These are phyloP conservation scores for Brienomyrus brachyistius DNA, from an alignment of 2,113 vertebrate species.

Conservation along the genomic window DNA sequence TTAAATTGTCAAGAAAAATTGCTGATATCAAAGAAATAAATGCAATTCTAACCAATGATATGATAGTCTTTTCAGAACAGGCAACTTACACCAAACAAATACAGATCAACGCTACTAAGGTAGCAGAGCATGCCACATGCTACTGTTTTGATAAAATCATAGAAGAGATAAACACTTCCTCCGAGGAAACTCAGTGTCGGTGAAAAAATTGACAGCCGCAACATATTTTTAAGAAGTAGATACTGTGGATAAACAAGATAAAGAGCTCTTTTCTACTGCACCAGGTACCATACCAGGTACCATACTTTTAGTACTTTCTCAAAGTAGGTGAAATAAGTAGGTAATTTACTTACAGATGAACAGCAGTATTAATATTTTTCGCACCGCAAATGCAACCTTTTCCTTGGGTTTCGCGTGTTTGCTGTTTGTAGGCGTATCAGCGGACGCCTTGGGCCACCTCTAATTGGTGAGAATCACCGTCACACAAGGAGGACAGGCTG, in stretches of 20 bases:
- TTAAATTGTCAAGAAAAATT: background rate
- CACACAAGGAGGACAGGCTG: too few species aligned
- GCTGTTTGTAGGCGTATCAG: too few species aligned
- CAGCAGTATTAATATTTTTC: too few species aligned
- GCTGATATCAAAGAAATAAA: background rate
- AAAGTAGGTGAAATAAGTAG: too few species aligned
- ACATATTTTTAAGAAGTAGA: background rate
- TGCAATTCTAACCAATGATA: background rate
- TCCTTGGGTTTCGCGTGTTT: too few species aligned
- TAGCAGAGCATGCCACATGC: background rate
- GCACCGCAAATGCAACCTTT: too few species aligned
- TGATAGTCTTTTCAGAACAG: background rate
- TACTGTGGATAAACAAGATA: background rate
- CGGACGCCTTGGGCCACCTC: too few species aligned
- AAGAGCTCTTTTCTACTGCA: background rate
- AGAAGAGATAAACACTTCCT: background rate
- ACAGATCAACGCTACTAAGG: background rate
- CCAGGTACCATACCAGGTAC: too few species aligned
- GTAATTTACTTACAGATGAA: too few species aligned
- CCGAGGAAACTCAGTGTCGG: background rate
- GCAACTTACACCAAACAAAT: background rate
- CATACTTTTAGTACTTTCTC: too few species aligned
- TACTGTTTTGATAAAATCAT: background rate
- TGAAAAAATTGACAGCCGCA: background rate
- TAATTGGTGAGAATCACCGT: too few species aligned